Evolutionary conservation across 2,888 invertebrate genomes (phyloP).

Genomic region (Rhagium mordax): DNA sequence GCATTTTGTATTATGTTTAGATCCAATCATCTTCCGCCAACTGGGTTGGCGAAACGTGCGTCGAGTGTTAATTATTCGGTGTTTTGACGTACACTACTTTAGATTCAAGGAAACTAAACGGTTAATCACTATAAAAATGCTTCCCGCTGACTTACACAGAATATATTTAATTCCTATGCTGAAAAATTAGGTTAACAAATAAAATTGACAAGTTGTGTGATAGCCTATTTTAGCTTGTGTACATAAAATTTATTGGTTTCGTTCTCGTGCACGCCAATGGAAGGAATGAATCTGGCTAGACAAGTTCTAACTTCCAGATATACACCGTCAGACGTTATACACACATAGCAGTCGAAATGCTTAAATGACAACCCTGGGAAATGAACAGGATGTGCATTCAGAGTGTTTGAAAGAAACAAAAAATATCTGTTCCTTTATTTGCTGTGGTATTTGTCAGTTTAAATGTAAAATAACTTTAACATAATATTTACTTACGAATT

Average conservation of each 20-base stretch:
- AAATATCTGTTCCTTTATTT: conserved; percentile 16
- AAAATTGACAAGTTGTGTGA: too few relatives aligned
- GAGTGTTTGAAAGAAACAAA: not conserved
- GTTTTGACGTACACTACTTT: too few relatives aligned
- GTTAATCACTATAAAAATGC: too few relatives aligned
- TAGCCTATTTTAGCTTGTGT: too few relatives aligned
- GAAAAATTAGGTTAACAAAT: too few relatives aligned
- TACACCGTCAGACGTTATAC: conserved; percentile 6
- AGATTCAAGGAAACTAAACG: too few relatives aligned
- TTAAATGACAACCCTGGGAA: conserved; percentile 13
- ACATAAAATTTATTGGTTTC: not conserved
- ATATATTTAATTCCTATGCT: too few relatives aligned
- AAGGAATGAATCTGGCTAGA: conserved; percentile 11
- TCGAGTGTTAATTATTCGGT: too few relatives aligned
- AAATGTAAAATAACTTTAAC: not conserved
- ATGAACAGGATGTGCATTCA: conserved; percentile 3
- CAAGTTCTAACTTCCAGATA: not conserved
- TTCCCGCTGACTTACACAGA: too few relatives aligned
- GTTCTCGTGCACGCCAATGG: not conserved
- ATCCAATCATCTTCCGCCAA: too few relatives aligned
- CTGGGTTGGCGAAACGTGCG: too few relatives aligned
- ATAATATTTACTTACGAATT: not conserved
- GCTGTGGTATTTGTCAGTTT: not conserved
- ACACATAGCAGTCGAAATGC: not conserved
- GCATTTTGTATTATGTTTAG: too few relatives aligned